A percentile compares a stretch with the other conserved stretches of the same genome.
Evolutionary conservation across 2,888 invertebrate species (phyloP).

Genomic region (Napeogenes sylphis): DNA sequence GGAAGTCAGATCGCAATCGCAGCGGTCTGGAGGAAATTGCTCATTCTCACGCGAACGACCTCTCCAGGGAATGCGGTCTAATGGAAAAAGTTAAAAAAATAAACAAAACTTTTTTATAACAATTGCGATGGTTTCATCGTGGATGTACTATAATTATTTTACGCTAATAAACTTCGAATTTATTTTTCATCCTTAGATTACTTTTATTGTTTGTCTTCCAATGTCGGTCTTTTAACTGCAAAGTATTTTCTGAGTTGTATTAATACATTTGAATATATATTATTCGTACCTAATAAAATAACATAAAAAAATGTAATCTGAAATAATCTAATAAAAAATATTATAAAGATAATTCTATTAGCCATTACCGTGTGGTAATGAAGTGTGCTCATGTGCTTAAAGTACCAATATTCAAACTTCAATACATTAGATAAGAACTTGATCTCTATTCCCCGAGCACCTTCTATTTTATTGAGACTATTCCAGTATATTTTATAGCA

Average conservation of each 20-base stretch:
- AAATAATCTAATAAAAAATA: no score
- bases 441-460: neutral
- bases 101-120: constrained; percentile 66
- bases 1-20: constrained; percentile 76
- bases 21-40: constrained; percentile 73
- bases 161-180: constrained; percentile 12
- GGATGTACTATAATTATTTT: constrained; percentile 29
- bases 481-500: neutral
- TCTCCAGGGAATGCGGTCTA: constrained; percentile 63
- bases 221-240: neutral
- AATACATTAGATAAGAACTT: neutral
- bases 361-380: no score
- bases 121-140: constrained; percentile 46
- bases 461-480: neutral
- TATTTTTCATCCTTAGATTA: neutral
- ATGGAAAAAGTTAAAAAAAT: constrained; percentile 75
- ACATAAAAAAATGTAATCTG: no score
- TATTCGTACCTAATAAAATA: no score
- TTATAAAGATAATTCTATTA: no score
- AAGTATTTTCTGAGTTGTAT: no score
- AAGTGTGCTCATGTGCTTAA: no score
- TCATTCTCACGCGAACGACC: constrained; percentile 75
- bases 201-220: neutral
- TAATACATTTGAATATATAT: no score
- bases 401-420: neutral